These are phyloP conservation scores for Sminthopsis crassicaudata DNA, from an alignment of 2,113 vertebrate genomes.

Conservation along the genomic window DNA sequence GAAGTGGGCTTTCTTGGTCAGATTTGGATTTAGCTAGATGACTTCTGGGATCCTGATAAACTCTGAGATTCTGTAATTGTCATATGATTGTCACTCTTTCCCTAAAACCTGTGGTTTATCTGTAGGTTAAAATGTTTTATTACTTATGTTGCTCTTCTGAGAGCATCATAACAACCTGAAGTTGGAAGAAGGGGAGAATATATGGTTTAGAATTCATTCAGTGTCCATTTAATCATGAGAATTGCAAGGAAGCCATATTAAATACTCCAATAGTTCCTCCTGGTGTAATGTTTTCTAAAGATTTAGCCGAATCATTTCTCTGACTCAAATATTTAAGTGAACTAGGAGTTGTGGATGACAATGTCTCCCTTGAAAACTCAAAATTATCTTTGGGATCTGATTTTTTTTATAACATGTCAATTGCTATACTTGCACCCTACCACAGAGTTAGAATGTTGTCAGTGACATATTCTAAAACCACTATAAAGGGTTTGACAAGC, in stretches of 20 bases:
- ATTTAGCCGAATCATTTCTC: conserved; percentile 59
- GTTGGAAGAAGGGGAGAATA: conserved; percentile 13
- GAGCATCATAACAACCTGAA: conserved; percentile 28
- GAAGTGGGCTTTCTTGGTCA: neutral
- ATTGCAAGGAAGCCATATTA: conserved; percentile 25
- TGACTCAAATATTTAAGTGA: conserved; percentile 65
- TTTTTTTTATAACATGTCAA: conserved; percentile 50
- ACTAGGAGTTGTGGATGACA: conserved; percentile 48
- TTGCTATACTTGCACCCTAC: conserved; percentile 34
- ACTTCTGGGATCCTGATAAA: neutral
- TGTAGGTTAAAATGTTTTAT: neutral
- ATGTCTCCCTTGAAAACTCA: conserved; percentile 34
- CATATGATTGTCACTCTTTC: neutral
- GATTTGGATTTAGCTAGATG: neutral
- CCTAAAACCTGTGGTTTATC: neutral
- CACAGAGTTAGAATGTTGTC: conserved; percentile 22
- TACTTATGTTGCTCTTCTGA: conserved; percentile 29
- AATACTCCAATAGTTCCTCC: conserved; percentile 41
- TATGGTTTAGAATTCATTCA: neutral
- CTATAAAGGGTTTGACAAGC: neutral
- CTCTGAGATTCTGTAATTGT: neutral
- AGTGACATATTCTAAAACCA: conserved; percentile 7
- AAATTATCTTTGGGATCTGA: conserved; percentile 46
- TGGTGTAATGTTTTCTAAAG: conserved; percentile 46
- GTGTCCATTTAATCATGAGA: conserved; percentile 35